Evolutionary conservation across 1,140 invertebrate species (phyloP), one percentile per base, ranked within the genome.

Genomic region (Campodea augens): DNA sequence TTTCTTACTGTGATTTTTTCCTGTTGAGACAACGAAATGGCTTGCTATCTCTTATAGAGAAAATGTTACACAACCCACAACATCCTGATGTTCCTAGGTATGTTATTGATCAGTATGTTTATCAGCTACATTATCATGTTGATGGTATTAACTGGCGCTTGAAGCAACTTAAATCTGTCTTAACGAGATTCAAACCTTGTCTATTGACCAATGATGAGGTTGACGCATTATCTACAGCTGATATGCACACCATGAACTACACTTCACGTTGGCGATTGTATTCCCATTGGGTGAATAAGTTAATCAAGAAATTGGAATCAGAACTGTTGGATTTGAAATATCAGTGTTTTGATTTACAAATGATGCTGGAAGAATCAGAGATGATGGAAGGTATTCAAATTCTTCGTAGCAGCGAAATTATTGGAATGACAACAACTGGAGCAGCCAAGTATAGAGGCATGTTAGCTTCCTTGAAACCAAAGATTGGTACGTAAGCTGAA

Each of bases 341-440:
- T 20, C 13, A 41, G 3, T 46, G 46, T 24, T 42, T 48, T 2
- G 3, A 25, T n/a, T 25, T 24, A 25, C 13, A 12, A 10, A 51
- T 54, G 25, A 38, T 56, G 38, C 65, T 64, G 48, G 52, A 60
- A 37, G 49, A 59, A 40, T 53, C 65, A 15, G 47, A 52, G 20
- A 47, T 57, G 41, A 56, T 61, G 18, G 51, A 52, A 41, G 57
- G 66, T 53, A 48, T 56, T 5, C 37, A 44, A 3, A 29, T 53
- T n/a, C 45, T 54, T 7, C 25, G 27, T 4, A 20, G 38, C 0
- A 27, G 52, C 24, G 53, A 64, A 45, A 47, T 65, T 10, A 52
- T 70, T 22, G 68, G 63, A 27, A 60, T 72, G 57, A 71, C 69
- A 15, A 72, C 65, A 2, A 68, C 68, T 15, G 69, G 65, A 39